Evolutionary conservation across 37 sponge, comb jelly and placozoan genomes (phyloP), one percentile per base, ranked within the genome.

Genomic region (Dysidea cf. avara): DNA sequence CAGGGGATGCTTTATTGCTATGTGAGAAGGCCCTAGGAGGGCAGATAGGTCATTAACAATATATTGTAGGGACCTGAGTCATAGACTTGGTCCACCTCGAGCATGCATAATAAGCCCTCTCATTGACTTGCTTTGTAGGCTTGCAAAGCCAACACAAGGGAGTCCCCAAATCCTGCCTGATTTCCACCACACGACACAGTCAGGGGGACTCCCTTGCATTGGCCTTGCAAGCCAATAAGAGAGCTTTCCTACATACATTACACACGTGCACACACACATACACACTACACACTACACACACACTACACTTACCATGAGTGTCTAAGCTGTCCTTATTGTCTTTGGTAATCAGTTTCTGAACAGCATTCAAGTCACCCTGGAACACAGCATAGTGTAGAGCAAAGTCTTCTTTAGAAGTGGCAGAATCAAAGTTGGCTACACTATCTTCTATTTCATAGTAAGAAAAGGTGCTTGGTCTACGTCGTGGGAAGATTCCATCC

Each of bases 311-410:
- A 54, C n/a, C n/a, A n/a, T n/a, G n/a, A n/a, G n/a, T n/a, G n/a
- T n/a, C n/a, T n/a, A n/a, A n/a, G n/a, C n/a, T n/a, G 31, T 69
- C 75, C 14, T 38, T 25, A 0, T 21, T 55, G 32, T 21, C 50
- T 17, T 26, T 52, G 38, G 66, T 71, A 64, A 87, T 53, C 7
- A 87, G 22, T 1, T 38, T 66, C 39, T 67, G 77, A 0, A 80
- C 82, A 0, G 29, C 56, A 5, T 30, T 50, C 21, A 81, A n/a
- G 43, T 92, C 82, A 7, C 81, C 81, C 33, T 81, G 69, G 48
- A 87, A 92, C 28, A 81, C 85, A 36, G 92, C 88, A n/a, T 39
- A 60, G 66, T 92, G 93, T 3, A 92, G 66, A n/a, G n/a, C n/a
- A n/a, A n/a, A n/a, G n/a, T n/a, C n/a, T n/a, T n/a, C n/a, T n/a